Evolutionary conservation across 2,888 invertebrate genomes (phyloP).

Genomic region (Octodonta nipae): DNA sequence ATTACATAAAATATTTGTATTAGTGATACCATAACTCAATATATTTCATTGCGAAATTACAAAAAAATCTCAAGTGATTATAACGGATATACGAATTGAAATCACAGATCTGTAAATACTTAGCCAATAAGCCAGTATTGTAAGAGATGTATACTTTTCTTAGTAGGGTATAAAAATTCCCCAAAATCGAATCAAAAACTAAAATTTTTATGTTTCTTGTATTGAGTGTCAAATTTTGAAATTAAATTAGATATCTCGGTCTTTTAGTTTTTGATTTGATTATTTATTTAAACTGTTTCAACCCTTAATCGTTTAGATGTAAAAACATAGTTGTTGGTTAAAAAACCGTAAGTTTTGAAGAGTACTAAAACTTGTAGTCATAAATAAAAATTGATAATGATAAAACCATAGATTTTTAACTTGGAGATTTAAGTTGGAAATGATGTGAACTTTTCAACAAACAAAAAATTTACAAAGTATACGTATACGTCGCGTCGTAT

Average conservation of each 20-base stretch:
- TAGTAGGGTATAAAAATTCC: conserved; percentile 12
- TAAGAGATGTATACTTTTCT: conserved; percentile 28
- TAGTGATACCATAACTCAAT: conserved; percentile 21
- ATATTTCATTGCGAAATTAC: conserved; percentile 27
- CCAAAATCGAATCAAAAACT: conserved; percentile 14
- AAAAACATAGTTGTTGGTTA: conserved; percentile 26
- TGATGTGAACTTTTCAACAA: conserved; percentile 22
- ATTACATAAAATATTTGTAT: conserved; percentile 20
- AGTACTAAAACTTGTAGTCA: conserved; percentile 20
- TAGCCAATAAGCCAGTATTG: conserved; percentile 34
- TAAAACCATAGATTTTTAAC: no score
- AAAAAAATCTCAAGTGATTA: conserved; percentile 33
- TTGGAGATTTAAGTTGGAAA: conserved; percentile 17
- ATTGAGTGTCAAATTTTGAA: no score
- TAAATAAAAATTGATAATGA: conserved; percentile 16
- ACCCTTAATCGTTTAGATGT: conserved; percentile 20
- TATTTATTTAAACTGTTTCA: conserved; percentile 9
- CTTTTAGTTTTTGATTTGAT: conserved; percentile 2
- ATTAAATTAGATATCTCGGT: no score
- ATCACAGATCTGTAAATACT: conserved; percentile 32
- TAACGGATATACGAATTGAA: conserved; percentile 37
- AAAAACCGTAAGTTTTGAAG: conserved; percentile 20
- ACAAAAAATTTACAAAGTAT: conserved; percentile 52
- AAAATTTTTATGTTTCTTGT: conserved; percentile 10
- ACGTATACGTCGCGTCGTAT: no score